Conservation (phyloP, 2,113 vertebrate species). For the Sinocyclocheilus anophthalmus region DNA sequence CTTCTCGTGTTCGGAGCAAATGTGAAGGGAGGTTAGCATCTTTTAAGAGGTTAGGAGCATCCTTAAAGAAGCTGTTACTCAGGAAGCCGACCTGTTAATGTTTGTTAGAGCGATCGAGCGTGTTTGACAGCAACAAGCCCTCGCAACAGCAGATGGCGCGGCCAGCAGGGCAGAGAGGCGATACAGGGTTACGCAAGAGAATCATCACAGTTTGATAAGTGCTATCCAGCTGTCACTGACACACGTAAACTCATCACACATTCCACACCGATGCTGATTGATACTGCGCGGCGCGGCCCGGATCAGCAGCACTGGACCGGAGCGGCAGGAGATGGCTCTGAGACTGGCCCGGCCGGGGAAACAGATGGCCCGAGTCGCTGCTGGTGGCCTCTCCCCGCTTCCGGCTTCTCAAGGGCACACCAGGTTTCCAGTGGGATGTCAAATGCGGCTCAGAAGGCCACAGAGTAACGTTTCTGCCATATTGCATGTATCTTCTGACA, state of each 20-base stretch:
- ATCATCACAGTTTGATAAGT: constrained; percentile 65
- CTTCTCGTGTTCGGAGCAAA: neutral
- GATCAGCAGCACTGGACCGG: constrained; percentile 64
- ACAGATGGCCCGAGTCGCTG: constrained; percentile 76
- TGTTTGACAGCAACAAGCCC: constrained; percentile 63
- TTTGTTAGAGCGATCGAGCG: constrained; percentile 55
- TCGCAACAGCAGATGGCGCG: constrained; percentile 77
- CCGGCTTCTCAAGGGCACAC: constrained; percentile 71
- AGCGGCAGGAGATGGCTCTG: constrained; percentile 53
- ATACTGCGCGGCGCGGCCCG: constrained; percentile 41
- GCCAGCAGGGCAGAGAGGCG: constrained; percentile 76
- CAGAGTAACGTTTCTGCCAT: neutral
- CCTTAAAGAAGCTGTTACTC: constrained; percentile 7
- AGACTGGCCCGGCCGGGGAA: constrained; percentile 62
- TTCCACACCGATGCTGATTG: constrained; percentile 63
- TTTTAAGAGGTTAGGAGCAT: constrained; percentile 1
- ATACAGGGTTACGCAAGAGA: constrained; percentile 79
- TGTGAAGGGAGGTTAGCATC: neutral
- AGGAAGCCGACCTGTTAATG: constrained; percentile 26
- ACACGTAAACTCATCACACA: constrained; percentile 61
- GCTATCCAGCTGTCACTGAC: constrained; percentile 35
- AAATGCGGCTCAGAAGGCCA: constrained; percentile 76
- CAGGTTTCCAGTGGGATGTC: constrained; percentile 48
- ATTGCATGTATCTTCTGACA: neutral
- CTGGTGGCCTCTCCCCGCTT: constrained; percentile 71